Evolutionary conservation across 2,888 invertebrate genomes (phyloP).

Genomic region (Sarcophaga subvicina): DNA sequence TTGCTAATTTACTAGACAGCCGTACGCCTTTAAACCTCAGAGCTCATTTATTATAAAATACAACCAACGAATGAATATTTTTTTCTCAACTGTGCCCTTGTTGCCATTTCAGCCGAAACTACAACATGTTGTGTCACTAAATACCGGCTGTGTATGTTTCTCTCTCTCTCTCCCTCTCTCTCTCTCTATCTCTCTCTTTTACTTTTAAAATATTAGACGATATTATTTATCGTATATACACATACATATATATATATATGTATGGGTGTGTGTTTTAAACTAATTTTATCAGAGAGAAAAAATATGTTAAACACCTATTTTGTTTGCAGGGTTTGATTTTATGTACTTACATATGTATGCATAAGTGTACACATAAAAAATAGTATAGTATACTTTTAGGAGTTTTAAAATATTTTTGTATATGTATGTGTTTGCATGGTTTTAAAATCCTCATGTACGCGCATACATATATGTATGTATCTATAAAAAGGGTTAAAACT

Average conservation of each 20-base stretch:
- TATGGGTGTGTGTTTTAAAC: background rate
- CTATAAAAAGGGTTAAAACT: background rate
- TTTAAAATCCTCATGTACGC: constrained; percentile 7
- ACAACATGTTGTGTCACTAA: constrained; percentile 61
- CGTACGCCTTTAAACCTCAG: constrained; percentile 80
- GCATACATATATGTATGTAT: background rate
- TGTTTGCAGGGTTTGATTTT: constrained; percentile 8
- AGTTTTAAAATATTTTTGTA: constrained; percentile 38
- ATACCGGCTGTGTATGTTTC: constrained; percentile 47
- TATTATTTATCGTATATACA: background rate
- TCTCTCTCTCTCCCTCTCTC: background rate
- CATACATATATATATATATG: background rate
- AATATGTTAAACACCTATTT: constrained; percentile 29
- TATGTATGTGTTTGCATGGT: background rate
- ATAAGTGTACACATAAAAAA: constrained; percentile 28
- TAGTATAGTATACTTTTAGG: constrained; percentile 60
- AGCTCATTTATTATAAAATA: constrained; percentile 80
- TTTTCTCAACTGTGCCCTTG: background rate
- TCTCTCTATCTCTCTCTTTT: background rate
- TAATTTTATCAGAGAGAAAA: constrained; percentile 12
- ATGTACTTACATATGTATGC: background rate
- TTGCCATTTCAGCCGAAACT: constrained; percentile 32
- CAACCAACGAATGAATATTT: constrained; percentile 58
- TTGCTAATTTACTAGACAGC: constrained; percentile 81
- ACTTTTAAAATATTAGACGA: constrained; percentile 3